Conservation (phyloP, 2,797 vertebrate species). For the Mormyrus hasselquistii region DNA sequence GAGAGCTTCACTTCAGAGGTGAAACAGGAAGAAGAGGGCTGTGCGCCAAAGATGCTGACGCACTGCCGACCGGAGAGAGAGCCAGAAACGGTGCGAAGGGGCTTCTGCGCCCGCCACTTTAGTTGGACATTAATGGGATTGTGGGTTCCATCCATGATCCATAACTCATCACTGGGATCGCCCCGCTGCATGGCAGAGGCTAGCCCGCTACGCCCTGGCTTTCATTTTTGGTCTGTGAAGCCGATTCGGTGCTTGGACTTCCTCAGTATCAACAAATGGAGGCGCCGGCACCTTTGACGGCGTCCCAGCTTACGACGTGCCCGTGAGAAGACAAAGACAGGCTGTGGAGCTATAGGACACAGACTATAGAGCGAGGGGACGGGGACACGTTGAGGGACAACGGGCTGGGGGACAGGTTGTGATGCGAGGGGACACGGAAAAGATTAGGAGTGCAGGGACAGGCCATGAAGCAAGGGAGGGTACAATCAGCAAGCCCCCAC, state of each 20-base stretch:
- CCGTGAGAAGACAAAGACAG: background rate
- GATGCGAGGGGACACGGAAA: background rate
- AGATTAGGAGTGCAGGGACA: background rate
- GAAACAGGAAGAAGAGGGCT: conserved; percentile 12
- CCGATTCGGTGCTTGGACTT: background rate
- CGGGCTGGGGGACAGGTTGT: background rate
- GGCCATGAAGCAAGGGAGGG: background rate
- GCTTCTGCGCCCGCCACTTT: background rate
- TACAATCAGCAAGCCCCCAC: conserved; percentile 43
- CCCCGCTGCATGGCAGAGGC: background rate
- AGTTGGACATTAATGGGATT: background rate
- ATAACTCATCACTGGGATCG: background rate
- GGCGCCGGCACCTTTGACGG: no score
- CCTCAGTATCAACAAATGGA: background rate
- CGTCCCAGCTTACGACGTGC: background rate
- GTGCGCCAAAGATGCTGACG: conserved; percentile 17
- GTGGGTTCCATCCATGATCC: background rate
- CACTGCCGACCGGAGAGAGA: background rate
- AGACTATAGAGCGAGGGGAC: background rate
- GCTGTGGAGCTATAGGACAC: conserved; percentile 24
- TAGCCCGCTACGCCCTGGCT: background rate
- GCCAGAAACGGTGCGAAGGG: background rate
- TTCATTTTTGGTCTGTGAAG: background rate
- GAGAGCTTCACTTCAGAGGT: conserved; percentile 27
- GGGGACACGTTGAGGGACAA: background rate